Conservation (phyloP, 2,797 vertebrate species). For the Lepilemur ruficaudatus region DNA sequence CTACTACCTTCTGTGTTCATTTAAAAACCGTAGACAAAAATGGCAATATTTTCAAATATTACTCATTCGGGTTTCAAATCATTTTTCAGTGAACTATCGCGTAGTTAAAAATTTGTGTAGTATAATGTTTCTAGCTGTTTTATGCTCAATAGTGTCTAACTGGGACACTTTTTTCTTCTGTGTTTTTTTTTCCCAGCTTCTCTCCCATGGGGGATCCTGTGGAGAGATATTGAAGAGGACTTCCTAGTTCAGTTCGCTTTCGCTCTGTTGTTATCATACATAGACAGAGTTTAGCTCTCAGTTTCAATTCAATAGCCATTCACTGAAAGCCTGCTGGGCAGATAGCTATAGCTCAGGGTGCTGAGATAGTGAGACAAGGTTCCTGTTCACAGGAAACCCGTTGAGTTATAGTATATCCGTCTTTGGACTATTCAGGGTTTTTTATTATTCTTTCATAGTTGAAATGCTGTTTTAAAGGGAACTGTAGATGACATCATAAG, state of each 20-base stretch:
- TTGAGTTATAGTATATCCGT: background rate
- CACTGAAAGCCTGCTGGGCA: conserved; percentile 3
- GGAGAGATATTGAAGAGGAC: conserved; percentile 49
- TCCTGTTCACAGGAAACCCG: background rate
- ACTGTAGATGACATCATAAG: background rate
- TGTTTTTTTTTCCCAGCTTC: background rate
- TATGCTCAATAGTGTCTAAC: background rate
- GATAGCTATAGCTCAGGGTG: background rate
- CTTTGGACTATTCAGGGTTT: background rate
- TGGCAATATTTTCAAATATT: background rate
- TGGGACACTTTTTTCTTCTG: background rate
- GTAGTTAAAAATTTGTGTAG: background rate
- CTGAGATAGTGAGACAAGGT: conserved; percentile 7
- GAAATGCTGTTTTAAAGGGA: conserved; percentile 4
- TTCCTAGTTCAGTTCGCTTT: conserved; percentile 52
- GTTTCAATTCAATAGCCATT: conserved; percentile 49
- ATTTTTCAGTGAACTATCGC: background rate
- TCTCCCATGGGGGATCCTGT: background rate
- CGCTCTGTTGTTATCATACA: conserved; percentile 25
- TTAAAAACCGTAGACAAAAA: background rate
- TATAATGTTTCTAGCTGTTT: conserved; percentile 26
- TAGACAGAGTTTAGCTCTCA: conserved; percentile 43
- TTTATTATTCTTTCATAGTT: background rate
- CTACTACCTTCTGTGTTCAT: background rate
- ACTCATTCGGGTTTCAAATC: background rate